phyloP scores from a whole-genome alignment of 2,888 invertebrate genomes.

The Drosophila mettleri region DNA sequence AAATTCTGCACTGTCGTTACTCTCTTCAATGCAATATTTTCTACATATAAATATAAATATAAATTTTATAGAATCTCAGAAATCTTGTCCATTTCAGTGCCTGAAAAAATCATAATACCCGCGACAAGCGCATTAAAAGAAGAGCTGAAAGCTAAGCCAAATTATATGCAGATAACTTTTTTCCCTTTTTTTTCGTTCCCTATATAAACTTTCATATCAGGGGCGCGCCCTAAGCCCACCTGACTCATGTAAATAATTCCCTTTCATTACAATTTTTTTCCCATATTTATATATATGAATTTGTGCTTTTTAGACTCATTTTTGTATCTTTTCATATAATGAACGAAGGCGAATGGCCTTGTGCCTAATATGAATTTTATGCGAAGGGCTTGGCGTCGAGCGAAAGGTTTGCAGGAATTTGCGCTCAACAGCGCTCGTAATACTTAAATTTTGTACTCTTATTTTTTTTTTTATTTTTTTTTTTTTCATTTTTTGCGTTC shows the following conservation, averaged over 20 bases:
- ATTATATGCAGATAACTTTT: conserved; percentile 34
- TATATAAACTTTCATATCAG: conserved; percentile 55
- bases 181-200: conserved; percentile 7
- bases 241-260: conserved; percentile 72
- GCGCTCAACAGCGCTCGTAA: conserved; percentile 41
- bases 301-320: conserved; percentile 43
- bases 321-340: conserved; percentile 51
- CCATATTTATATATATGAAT: conserved; percentile 30
- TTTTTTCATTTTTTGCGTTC: conserved; percentile 19
- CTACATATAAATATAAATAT: neutral
- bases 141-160: conserved; percentile 17
- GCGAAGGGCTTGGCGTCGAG: conserved; percentile 52
- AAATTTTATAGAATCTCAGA: neutral
- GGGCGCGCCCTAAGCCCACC: conserved; percentile 32
- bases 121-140: neutral
- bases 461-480: conserved; percentile 15
- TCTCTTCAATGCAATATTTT: too few species aligned
- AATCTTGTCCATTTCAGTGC: too few species aligned
- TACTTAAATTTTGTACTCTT: conserved; percentile 33
- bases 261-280: conserved; percentile 63
- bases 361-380: conserved; percentile 78
- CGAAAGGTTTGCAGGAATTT: conserved; percentile 26
- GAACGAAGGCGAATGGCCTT: conserved; percentile 58
- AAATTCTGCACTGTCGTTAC: too few species aligned
- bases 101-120: neutral